Evolutionary conservation across 1,140 invertebrate species (phyloP).

Genomic region (Sweltsa coloradensis): DNA sequence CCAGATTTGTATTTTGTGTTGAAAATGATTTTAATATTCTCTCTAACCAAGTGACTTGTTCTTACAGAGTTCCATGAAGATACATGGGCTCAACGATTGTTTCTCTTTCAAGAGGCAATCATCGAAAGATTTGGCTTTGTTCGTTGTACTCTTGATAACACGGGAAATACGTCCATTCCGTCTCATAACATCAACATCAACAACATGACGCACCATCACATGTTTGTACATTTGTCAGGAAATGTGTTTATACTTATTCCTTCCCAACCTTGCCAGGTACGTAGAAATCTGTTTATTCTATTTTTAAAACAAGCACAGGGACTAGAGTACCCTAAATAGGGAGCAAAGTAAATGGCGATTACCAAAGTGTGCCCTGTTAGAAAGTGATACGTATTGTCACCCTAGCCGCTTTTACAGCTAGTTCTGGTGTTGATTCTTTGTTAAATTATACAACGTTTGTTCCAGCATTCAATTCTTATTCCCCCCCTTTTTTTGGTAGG

Average conservation of each 20-base stretch:
- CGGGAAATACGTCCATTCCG: constrained; percentile 12
- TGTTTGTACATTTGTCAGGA: constrained; percentile 84
- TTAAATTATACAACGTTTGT: too few relatives aligned
- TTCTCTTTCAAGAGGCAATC: constrained; percentile 76
- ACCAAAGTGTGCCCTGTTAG: too few relatives aligned
- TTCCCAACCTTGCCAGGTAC: constrained; percentile 20
- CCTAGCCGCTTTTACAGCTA: too few relatives aligned
- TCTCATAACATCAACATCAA: constrained; percentile 14
- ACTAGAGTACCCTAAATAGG: too few relatives aligned
- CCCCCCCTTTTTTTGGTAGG: too few relatives aligned
- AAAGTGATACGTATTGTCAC: too few relatives aligned
- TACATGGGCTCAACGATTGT: constrained; percentile 54
- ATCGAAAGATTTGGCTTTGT: constrained; percentile 76
- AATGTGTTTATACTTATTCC: constrained; percentile 89
- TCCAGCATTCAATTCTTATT: too few relatives aligned
- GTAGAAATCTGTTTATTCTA: too few relatives aligned
- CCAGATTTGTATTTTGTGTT: too few relatives aligned
- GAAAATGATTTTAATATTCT: background rate
- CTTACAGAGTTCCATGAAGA: constrained; percentile 64
- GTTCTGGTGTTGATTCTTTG: too few relatives aligned
- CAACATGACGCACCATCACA: constrained; percentile 39
- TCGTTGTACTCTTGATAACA: constrained; percentile 52
- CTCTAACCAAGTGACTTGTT: constrained; percentile 10
- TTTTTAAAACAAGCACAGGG: too few relatives aligned
- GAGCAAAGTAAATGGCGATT: too few relatives aligned